Evolutionary conservation across 2,888 invertebrate species (phyloP).

Genomic region (Pristionchus arcanus): DNA sequence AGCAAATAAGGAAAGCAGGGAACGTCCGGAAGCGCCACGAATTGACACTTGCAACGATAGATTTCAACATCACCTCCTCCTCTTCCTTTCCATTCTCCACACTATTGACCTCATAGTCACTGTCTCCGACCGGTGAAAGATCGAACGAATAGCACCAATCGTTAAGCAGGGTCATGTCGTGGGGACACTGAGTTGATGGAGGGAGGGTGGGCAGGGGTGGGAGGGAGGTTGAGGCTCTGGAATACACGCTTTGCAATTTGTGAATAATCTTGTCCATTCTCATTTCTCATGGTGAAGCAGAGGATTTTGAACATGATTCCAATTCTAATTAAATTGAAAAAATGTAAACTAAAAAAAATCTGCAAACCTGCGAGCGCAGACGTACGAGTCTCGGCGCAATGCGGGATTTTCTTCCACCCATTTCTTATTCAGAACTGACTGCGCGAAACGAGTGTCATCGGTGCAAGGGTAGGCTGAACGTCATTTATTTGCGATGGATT

Average conservation of each 20-base stretch:
- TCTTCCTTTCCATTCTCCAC: background rate
- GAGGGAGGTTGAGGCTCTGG: background rate
- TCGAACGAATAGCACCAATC: constrained; percentile 5
- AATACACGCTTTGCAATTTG: too few relatives aligned
- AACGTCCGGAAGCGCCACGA: too few relatives aligned
- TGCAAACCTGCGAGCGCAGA: background rate
- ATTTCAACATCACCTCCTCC: background rate
- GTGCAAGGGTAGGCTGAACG: background rate
- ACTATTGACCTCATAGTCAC: constrained; percentile 6
- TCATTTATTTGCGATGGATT: background rate
- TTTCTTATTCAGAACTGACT: background rate
- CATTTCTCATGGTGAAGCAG: too few relatives aligned
- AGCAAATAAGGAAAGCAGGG: too few relatives aligned
- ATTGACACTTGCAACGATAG: background rate
- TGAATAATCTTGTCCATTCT: too few relatives aligned
- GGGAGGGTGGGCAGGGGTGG: background rate
- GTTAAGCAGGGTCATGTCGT: background rate
- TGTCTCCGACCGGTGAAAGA: background rate
- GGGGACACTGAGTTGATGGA: background rate
- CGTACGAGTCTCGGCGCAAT: background rate
- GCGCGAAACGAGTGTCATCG: background rate
- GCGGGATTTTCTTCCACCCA: background rate
- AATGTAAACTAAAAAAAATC: background rate
- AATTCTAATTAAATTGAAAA: background rate
- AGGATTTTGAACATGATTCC: too few relatives aligned